Conservation (phyloP, 2,113 vertebrate genomes). For the Barbus barbus region DNA sequence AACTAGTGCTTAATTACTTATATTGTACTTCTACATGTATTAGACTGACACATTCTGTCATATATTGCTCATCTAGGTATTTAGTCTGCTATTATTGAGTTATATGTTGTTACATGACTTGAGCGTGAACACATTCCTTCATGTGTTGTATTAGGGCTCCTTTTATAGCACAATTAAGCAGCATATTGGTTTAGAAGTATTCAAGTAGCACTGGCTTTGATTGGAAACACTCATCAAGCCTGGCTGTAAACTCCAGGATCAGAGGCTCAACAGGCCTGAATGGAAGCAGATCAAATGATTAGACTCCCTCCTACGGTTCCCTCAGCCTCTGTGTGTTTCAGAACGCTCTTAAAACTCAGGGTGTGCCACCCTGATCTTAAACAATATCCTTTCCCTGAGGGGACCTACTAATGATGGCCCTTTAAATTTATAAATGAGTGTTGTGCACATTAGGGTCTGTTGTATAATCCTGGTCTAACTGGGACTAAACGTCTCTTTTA, state of each 20-base stretch:
- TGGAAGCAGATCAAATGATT: slow-evolving; percentile 36
- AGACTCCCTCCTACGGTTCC: background rate
- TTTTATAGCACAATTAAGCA: slow-evolving; percentile 19
- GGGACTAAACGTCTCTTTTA: background rate
- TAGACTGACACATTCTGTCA: background rate
- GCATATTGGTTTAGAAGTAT: slow-evolving; percentile 3
- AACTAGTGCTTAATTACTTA: background rate
- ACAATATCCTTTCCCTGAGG: slow-evolving; percentile 18
- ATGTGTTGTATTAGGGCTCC: background rate
- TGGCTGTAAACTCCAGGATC: slow-evolving; percentile 28
- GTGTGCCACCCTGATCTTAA: slow-evolving; percentile 45
- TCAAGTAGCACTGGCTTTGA: slow-evolving; percentile 15
- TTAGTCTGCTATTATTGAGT: too few species aligned
- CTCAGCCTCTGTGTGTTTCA: background rate
- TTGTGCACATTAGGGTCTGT: background rate
- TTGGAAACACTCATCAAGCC: slow-evolving; percentile 19
- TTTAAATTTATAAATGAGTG: slow-evolving; percentile 28
- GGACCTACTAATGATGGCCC: slow-evolving; percentile 22
- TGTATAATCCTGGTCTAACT: background rate
- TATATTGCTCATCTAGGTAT: background rate
- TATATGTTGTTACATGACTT: background rate
- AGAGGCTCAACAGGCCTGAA: slow-evolving; percentile 21
- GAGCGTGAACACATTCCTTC: background rate
- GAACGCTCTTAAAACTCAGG: slow-evolving; percentile 28
- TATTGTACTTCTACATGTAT: background rate